Percentiles rank a stretch among this genome's conserved stretches.
Evolutionary conservation across 1,140 invertebrate species (phyloP).

Genomic region (Zophobas morio): DNA sequence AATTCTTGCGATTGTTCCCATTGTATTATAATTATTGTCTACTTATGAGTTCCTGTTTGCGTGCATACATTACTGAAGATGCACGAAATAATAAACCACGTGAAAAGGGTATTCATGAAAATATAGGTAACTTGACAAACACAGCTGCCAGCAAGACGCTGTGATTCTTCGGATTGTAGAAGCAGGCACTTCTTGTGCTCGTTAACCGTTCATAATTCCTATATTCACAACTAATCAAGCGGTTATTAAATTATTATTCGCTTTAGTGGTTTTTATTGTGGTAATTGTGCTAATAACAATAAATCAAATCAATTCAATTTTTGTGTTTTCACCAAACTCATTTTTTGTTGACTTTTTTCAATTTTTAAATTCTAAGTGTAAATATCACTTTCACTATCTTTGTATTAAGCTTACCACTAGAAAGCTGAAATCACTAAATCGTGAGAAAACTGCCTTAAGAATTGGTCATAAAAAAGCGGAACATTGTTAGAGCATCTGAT

Average conservation of each 20-base stretch:
- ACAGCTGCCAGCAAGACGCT: constrained; percentile 10
- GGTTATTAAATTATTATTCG: neutral
- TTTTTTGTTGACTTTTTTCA: constrained; percentile 9
- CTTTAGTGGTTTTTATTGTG: neutral
- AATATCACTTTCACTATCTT: constrained; percentile 26
- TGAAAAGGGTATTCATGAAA: neutral
- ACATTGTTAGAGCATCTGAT: constrained; percentile 20
- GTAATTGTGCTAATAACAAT: neutral
- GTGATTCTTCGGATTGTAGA: constrained; percentile 4
- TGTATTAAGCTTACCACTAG: constrained; percentile 20
- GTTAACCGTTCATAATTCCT: neutral
- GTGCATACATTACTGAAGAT: constrained; percentile 17
- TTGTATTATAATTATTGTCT: constrained; percentile 17
- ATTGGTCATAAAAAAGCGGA: constrained; percentile 11
- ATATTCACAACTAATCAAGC: neutral
- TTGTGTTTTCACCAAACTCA: constrained; percentile 9
- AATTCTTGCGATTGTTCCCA: constrained; percentile 24
- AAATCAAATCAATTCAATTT: constrained; percentile 18
- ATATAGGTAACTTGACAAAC: constrained; percentile 10
- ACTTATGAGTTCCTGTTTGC: constrained; percentile 25
- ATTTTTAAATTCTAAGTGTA: neutral
- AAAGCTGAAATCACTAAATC: constrained; percentile 25
- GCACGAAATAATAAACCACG: neutral
- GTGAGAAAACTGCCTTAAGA: constrained; percentile 13
- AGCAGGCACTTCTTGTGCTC: constrained; percentile 7